Conservation (phyloP, 2,113 vertebrate species). For the Ictalurus punctatus region DNA sequence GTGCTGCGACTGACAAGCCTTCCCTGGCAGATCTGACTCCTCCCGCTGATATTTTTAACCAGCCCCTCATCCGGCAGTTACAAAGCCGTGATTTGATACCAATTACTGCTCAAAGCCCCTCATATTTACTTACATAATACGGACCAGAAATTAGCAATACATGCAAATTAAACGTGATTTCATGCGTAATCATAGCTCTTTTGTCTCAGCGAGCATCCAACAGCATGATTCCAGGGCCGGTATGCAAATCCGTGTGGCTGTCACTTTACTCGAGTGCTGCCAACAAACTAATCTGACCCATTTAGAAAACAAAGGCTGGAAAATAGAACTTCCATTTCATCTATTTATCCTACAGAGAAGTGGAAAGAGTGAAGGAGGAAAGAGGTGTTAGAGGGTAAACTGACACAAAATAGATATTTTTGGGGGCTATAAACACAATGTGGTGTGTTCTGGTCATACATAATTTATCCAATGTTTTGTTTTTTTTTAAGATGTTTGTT, state of each 20-base stretch:
- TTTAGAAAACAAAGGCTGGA: conserved; percentile 43
- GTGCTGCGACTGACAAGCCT: conserved; percentile 24
- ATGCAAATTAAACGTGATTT: conserved; percentile 65
- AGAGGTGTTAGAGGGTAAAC: background rate
- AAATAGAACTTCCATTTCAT: conserved; percentile 41
- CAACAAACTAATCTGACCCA: conserved; percentile 51
- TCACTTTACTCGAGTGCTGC: conserved; percentile 16
- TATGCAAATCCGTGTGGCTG: conserved; percentile 25
- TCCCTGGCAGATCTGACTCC: conserved; percentile 31
- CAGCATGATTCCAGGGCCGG: conserved; percentile 20
- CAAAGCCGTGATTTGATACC: conserved; percentile 71
- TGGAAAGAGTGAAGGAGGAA: background rate
- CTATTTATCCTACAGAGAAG: conserved; percentile 22
- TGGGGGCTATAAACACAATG: background rate
- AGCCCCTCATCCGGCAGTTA: conserved; percentile 63
- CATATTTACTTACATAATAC: conserved; percentile 72
- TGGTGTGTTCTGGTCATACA: background rate
- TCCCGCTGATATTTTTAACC: conserved; percentile 53
- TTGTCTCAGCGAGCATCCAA: conserved; percentile 41
- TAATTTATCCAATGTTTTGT: background rate
- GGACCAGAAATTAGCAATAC: conserved; percentile 64
- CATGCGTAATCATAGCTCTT: conserved; percentile 61
- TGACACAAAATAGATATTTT: background rate
- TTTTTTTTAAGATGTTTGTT: background rate
- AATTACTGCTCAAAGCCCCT: conserved; percentile 65